Conservation (phyloP, 2,113 vertebrate species). For the Bungarus multicinctus region DNA sequence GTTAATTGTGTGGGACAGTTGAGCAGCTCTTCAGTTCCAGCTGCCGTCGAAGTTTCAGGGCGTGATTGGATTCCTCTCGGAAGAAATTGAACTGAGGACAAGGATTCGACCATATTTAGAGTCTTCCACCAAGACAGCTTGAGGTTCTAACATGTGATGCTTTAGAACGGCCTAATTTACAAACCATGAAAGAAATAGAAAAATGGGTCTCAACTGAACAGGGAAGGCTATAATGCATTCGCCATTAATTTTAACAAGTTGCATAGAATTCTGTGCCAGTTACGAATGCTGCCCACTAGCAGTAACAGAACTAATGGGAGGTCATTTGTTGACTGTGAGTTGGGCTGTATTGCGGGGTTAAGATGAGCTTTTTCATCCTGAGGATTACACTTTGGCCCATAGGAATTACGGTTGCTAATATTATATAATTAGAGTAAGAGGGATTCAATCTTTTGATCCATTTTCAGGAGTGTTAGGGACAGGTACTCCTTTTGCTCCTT, state of each 20-base stretch:
- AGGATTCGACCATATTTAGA: background rate
- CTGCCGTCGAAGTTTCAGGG: conserved; percentile 24
- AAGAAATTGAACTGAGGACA: conserved; percentile 17
- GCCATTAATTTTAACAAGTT: background rate
- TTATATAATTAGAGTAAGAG: background rate
- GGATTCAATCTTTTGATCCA: background rate
- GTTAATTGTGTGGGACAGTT: background rate
- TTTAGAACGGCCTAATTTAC: background rate
- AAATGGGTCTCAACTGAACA: background rate
- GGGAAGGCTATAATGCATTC: background rate
- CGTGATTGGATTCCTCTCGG: conserved; percentile 17
- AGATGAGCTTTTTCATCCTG: background rate
- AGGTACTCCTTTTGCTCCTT: background rate
- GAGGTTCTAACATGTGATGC: background rate
- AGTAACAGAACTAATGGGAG: background rate
- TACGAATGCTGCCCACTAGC: background rate
- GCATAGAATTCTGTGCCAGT: background rate
- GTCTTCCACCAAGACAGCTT: background rate
- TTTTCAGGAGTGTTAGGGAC: background rate
- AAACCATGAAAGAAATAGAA: background rate
- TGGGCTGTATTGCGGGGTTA: background rate
- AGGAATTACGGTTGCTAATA: background rate
- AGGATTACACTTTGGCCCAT: background rate
- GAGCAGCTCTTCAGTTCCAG: conserved; percentile 18
- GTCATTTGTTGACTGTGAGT: background rate